phyloP scores from a whole-genome alignment of 2,888 invertebrate genomes.

The Philopedon plagiatum region DNA sequence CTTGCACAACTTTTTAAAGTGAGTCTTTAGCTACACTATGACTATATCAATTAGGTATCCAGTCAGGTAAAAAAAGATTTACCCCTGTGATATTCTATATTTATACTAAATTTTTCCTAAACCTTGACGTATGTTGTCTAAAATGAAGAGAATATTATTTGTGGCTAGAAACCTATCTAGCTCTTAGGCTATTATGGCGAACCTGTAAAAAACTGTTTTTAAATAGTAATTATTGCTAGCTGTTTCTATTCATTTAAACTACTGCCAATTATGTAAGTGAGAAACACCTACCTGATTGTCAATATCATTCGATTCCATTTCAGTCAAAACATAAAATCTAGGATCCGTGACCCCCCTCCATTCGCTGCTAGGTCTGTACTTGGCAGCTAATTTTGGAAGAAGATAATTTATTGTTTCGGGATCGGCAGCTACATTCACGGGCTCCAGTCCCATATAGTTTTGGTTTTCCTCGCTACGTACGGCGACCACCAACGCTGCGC shows the following conservation, averaged over 20 bases:
- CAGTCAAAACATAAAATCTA: conserved; percentile 67
- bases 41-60: no score
- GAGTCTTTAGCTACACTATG: no score
- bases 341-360: conserved; percentile 67
- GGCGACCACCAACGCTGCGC: conserved; percentile 63
- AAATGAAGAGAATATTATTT: no score
- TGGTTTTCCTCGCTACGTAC: conserved; percentile 57
- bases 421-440: conserved; percentile 63
- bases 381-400: conserved; percentile 71
- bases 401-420: conserved; percentile 69
- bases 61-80: no score
- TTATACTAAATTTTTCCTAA: no score
- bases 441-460: conserved; percentile 58
- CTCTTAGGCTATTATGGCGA: no score
- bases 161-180: no score
- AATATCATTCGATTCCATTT: conserved; percentile 64
- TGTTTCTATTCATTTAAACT: background rate
- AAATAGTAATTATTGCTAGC: no score
- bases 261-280: background rate
- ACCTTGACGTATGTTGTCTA: no score
- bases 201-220: no score
- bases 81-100: no score
- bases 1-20: no score
- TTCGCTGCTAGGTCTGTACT: conserved; percentile 67
- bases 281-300: conserved; percentile 61